Conservation (phyloP, 1,140 invertebrate species). For the Lordiphosa collinella region DNA sequence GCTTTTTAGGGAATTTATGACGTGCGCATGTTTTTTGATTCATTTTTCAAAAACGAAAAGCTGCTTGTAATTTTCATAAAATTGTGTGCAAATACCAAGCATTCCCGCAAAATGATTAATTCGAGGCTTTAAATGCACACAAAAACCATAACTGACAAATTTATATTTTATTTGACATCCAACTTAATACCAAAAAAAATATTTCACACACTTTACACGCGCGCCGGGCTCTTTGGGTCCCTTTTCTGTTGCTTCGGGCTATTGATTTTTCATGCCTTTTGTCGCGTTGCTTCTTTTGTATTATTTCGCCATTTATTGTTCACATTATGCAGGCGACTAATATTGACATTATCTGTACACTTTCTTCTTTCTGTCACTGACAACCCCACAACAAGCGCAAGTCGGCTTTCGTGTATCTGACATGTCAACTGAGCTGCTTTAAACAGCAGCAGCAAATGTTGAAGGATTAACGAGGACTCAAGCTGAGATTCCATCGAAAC, state of each 20-base stretch:
- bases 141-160: conserved; percentile 77
- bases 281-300: conserved; percentile 55
- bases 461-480: background rate
- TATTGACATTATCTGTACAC: conserved; percentile 77
- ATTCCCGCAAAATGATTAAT: conserved; percentile 36
- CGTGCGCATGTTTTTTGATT: conserved; percentile 72
- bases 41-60: conserved; percentile 53
- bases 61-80: conserved; percentile 46
- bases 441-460: conserved; percentile 37
- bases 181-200: conserved; percentile 55
- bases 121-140: conserved; percentile 21
- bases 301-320: conserved; percentile 78
- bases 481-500: background rate
- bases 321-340: conserved; percentile 79
- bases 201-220: conserved; percentile 47
- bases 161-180: conserved; percentile 78
- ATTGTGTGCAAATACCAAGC: conserved; percentile 28
- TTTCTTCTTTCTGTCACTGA: conserved; percentile 40
- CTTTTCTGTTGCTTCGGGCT: conserved; percentile 43
- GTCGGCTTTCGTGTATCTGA: conserved; percentile 47
- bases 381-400: conserved; percentile 44
- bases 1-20: conserved; percentile 75
- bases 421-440: conserved; percentile 9
- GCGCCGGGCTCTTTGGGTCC: conserved; percentile 11
- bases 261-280: conserved; percentile 65